Evolutionary conservation across 2,113 vertebrate genomes (phyloP), one percentile per base, ranked within the genome.

Genomic region (Ictidomys tridecemlineatus): DNA sequence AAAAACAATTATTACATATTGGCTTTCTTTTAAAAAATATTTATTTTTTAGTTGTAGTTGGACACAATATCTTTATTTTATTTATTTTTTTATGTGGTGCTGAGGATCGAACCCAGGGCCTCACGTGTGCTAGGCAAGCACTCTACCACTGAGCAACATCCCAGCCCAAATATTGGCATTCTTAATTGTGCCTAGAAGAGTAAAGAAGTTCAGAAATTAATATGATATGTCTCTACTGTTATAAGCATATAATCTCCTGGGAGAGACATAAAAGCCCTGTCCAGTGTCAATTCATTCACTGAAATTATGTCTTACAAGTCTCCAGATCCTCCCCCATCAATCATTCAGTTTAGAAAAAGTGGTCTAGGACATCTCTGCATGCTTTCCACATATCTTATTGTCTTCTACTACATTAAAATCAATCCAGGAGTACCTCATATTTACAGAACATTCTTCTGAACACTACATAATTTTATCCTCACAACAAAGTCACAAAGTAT

Each of bases 361-460:
- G 20, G 16, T 22, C 48, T 39, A 63, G 9, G 32, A 30, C 22
- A 39, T 73, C 30, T 34, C 70, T 22, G 26, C 0, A 4, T 8
- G 42, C 8, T 72, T 70, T 92, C n/a, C 63, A 18, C 2, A 37
- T 56, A 45, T 92, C 45, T 42, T 51, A 4, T 17, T 79, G 30
- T 42, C n/a, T 42, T 92, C 65, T 65, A 30, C n/a, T 45, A 69
- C 89, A 56, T 58, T 58, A 9, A 67, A 82, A 34, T 79, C 20
- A 61, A 58, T 32, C 9, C 34, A 89, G 26, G 58, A 51, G 26
- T 3, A 73, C 37, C 83, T 88, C 32, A 22, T 61, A 42, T 72
- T 79, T 37, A 74, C 16, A 85, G 17, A 89, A 67, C 17, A 69
- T 13, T 76, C 73, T 92, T 69, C 45, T 37, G 67, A 94, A 97